Evolutionary conservation across 2,888 invertebrate genomes (phyloP), one percentile per base, ranked within the genome.

Genomic region (Epicampocera succincta): DNA sequence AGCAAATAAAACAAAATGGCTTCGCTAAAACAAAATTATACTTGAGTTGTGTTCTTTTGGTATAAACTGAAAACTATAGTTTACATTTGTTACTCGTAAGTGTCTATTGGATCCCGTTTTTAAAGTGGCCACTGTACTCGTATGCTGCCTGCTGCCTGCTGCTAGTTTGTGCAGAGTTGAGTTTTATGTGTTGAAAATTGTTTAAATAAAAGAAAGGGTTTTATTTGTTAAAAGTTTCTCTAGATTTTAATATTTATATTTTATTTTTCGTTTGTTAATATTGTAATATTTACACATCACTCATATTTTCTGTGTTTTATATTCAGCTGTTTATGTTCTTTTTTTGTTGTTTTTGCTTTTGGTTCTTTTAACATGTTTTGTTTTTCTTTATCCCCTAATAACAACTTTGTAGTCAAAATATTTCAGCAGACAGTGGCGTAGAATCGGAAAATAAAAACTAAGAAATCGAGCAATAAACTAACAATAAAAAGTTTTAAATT

Each of bases 261-360:
- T 54, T 54, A 33, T 52, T 61, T 74, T 74, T 50, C 73, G 11
- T 63, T 58, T 69, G 56, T 65, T 76, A 61, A 33, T 29, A 44
- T 71, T 68, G 50, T 65, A 44, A 38, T 77, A 74, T 82, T 78
- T 82, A 54, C 74, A 78, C 77, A 74, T 82, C 82, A 78, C 82
- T 82, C 82, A 82, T 78, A 69, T 78, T 60, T 78, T 50, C 40
- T 38, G 44, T 74, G 50, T 58, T 82, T 61, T 63, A 61, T 66
- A 66, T 69, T 56, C 44, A 52, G 5, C 13, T 63, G 44, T 12
- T 42, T n/a, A n/a, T n/a, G n/a, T n/a, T n/a, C n/a, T n/a, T 29
- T 9, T 11, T 38, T n/a, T 60, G 42, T 33, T 29, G 60, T 72
- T 46, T 61, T 17, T 50, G n/a, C 25, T 19, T 40, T 48, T 15